Percentiles rank a stretch among this genome's conserved stretches.
phyloP scores from a whole-genome alignment of 2,113 vertebrate genomes.

The Sorex fumeus region DNA sequence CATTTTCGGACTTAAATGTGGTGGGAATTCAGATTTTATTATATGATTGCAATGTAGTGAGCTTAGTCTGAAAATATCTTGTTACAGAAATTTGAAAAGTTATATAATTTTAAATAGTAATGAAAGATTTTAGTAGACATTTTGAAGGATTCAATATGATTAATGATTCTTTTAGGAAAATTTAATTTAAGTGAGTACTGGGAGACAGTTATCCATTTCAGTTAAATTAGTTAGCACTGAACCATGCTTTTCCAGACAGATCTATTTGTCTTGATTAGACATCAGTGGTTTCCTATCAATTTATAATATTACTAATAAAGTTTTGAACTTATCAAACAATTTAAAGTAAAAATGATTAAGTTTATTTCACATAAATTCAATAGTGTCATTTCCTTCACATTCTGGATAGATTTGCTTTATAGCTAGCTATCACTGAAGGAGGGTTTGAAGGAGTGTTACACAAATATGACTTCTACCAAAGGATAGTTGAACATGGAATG shows the following conservation, averaged over 20 bases:
- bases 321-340: background rate
- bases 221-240: background rate
- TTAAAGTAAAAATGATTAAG: background rate
- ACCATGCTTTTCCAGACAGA: background rate
- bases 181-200: constrained; percentile 27
- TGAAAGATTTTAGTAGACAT: background rate
- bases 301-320: constrained; percentile 2
- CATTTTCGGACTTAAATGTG: too few relatives aligned
- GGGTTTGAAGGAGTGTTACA: background rate
- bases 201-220: background rate
- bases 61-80: background rate
- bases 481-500: background rate
- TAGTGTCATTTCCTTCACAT: too few relatives aligned
- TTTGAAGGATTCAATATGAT: constrained; percentile 5
- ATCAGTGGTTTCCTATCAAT: background rate
- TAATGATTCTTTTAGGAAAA: background rate
- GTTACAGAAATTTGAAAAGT: background rate
- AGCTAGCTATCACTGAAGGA: too few relatives aligned
- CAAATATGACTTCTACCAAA: background rate
- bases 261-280: background rate
- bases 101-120: background rate
- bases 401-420: background rate
- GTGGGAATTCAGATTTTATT: background rate
- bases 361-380: background rate
- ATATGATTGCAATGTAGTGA: background rate